phyloP scores from a whole-genome alignment of 2,888 invertebrate species.

The Smittia aterrima region DNA sequence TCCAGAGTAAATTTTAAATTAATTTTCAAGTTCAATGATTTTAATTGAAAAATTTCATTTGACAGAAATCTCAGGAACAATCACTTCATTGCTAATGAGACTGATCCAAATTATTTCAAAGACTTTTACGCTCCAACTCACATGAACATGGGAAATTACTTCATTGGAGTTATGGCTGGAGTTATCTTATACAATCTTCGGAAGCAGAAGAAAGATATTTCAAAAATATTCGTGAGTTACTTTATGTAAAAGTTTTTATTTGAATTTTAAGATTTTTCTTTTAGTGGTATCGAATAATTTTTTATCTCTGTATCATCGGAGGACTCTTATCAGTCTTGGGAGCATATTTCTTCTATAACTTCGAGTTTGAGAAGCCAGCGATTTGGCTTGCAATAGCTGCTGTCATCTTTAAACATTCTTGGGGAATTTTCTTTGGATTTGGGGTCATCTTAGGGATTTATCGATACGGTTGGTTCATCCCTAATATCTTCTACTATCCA shows the following conservation, averaged over 20 bases:
- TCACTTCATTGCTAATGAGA: background rate
- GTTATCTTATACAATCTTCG: background rate
- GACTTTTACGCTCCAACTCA: background rate
- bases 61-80: background rate
- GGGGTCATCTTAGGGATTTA: background rate
- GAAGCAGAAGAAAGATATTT: background rate
- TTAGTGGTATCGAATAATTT: background rate
- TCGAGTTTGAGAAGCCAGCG: background rate
- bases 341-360: background rate
- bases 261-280: background rate
- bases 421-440: background rate
- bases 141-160: slow-evolving; percentile 3
- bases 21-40: background rate
- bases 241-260: background rate
- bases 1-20: background rate
- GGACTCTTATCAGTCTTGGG: background rate
- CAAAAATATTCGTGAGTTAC: background rate
- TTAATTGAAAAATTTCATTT: too few relatives aligned
- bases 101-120: background rate
- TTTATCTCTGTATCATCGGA: background rate
- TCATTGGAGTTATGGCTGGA: background rate
- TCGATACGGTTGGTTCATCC: background rate
- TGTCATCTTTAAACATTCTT: background rate
- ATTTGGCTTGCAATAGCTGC: background rate
- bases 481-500: background rate